These are phyloP conservation scores for Selenia dentaria DNA, from an alignment of 2,888 invertebrate genomes.

Conservation along the genomic window DNA sequence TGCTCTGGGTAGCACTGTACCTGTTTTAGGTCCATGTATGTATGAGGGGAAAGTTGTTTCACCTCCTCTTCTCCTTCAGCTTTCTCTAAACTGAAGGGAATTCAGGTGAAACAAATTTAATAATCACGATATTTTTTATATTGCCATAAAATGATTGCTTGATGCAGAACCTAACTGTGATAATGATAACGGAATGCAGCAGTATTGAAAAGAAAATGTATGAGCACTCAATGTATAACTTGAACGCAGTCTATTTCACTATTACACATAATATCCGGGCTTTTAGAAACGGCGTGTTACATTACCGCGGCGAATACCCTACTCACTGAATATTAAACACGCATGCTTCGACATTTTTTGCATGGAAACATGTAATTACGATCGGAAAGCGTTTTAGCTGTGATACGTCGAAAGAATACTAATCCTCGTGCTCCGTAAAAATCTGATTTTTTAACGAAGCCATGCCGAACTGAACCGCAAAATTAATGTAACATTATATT, in stretches of 20 bases:
- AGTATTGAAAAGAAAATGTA: constrained; percentile 37
- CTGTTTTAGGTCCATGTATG: no score
- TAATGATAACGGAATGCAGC: no score
- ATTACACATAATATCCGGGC: constrained; percentile 15
- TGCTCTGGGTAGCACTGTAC: no score
- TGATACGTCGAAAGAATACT: constrained; percentile 31
- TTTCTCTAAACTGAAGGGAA: no score
- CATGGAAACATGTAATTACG: constrained; percentile 26
- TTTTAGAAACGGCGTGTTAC: constrained; percentile 12
- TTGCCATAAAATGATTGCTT: no score
- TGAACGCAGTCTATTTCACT: constrained; percentile 36
- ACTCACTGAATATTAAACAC: constrained; percentile 27
- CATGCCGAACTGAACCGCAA: constrained; percentile 20
- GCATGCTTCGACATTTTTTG: constrained; percentile 27
- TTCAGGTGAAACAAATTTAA: no score
- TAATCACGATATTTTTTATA: no score
- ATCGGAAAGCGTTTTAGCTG: constrained; percentile 28
- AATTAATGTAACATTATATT: constrained; percentile 23
- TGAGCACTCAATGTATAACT: constrained; percentile 31
- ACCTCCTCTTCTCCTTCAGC: no score
- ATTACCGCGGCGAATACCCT: constrained; percentile 12
- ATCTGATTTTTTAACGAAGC: constrained; percentile 20
- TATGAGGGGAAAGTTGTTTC: no score
- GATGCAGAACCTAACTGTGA: no score
- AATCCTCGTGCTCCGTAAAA: constrained; percentile 18